Percentiles rank a stretch among this genome's conserved stretches.
Conservation (phyloP, 2,113 vertebrate species). For the Clarias magur region DNA sequence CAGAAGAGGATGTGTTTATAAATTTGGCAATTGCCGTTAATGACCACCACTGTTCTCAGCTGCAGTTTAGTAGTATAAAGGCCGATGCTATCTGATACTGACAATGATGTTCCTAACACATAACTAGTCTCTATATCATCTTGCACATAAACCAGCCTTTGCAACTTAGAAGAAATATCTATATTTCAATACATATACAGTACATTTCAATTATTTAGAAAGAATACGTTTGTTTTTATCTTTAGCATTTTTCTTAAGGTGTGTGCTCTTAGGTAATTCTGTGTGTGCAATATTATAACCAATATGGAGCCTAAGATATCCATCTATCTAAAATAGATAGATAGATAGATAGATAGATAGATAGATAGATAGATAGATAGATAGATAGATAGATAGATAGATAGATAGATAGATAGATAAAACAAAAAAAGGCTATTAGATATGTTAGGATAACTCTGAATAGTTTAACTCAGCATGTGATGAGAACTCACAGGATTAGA, state of each 20-base stretch:
- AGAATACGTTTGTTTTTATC: not conserved
- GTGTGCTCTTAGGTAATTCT: no score
- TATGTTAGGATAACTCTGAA: not conserved
- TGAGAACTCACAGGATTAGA: no score
- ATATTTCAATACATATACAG: not conserved
- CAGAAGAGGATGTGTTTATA: constrained; percentile 53
- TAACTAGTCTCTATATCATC: not conserved
- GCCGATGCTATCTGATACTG: no score
- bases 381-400: no score
- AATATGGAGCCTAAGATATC: not conserved
- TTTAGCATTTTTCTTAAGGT: not conserved
- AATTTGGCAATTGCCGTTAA: constrained; percentile 55
- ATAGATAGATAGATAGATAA: no score
- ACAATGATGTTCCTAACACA: not conserved
- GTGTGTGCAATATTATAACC: not conserved
- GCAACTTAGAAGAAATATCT: no score
- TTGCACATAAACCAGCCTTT: not conserved
- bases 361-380: no score
- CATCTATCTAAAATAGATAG: no score
- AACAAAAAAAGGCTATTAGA: no score
- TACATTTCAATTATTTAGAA: not conserved
- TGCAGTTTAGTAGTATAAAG: constrained; percentile 3
- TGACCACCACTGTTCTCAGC: constrained; percentile 55
- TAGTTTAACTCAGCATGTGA: no score
- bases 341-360: no score